phyloP scores from a whole-genome alignment of 2,113 vertebrate genomes.

The Podocnemis expansa region DNA sequence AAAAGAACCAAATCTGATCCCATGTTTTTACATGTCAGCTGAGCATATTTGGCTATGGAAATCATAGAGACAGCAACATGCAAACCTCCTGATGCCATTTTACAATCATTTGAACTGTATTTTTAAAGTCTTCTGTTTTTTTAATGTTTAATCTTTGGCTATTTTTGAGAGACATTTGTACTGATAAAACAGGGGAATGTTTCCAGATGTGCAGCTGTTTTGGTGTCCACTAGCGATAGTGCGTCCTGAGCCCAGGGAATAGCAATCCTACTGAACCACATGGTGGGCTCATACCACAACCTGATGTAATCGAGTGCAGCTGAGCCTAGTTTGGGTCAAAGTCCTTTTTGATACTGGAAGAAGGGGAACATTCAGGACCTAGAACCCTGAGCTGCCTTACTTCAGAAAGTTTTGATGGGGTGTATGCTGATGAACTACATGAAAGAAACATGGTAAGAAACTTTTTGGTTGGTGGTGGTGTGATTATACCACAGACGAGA shows the following conservation, averaged over 20 bases:
- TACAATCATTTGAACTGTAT: background rate
- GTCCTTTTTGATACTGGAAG: background rate
- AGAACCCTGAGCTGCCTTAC: background rate
- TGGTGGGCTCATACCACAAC: background rate
- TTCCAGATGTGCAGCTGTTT: background rate
- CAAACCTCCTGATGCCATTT: background rate
- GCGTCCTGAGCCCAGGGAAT: background rate
- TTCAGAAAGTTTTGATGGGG: background rate
- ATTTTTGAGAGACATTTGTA: background rate
- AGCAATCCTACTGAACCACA: background rate
- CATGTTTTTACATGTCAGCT: background rate
- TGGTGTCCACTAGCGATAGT: background rate
- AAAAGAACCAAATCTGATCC: background rate
- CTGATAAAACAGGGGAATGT: rapidly evolving
- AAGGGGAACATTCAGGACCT: background rate
- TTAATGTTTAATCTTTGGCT: background rate
- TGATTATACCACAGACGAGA: background rate
- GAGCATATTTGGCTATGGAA: background rate
- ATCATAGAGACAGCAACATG: background rate
- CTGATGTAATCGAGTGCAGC: background rate
- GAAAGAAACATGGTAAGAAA: background rate
- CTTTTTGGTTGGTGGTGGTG: background rate
- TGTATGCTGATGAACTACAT: rapidly evolving
- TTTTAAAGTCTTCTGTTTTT: background rate
- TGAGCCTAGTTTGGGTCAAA: background rate